Evolutionary conservation across 2,888 invertebrate genomes (phyloP), one percentile per base, ranked within the genome.

Genomic region (Matsumyia berberina): DNA sequence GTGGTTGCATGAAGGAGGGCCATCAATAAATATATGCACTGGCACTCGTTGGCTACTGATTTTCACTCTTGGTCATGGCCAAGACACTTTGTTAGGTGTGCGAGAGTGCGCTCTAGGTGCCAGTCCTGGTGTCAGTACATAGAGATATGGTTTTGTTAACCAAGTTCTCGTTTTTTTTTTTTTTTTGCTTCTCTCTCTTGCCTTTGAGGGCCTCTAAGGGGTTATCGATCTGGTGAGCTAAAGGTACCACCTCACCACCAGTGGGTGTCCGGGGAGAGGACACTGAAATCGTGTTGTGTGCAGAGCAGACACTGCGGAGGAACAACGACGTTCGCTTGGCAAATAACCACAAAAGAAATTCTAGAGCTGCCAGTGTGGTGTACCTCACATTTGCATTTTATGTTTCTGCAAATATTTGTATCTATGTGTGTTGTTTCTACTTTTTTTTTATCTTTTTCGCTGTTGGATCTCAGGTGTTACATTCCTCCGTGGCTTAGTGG

Each of bases 11-110:
- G 80, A 80, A 85, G 85, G 80, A 85, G 85, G 70, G 46, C 70
- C 80, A 80, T 85, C 80, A 85, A 85, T 85, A 85, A 85, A 85
- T 85, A 85, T 80, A 85, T 85, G 85, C 74, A 85, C 69, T 80
- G 85, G 85, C 85, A 85, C 70, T 80, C 85, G 74, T 58, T 66
- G 80, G 85, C 85, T 85, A 85, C 85, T 85, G 85, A 85, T 85
- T 85, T 85, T 85, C 76, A 80, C 85, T 85, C 85, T 64, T 76
- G 74, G 73, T 51, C 69, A 80, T 57, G 74, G 85, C 53, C 70
- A 80, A 80, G 79, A 74, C 55, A 80, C 74, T 85, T 70, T 70
- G 79, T 79, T 62, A 44, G 67, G 46, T 67, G 57, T 74, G 37
- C 44, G 44, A 46, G 46, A 15, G 70, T 29, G 64, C 49, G 46